Base-by-base conservation (phyloP, 1,140 invertebrate species). In the Daktulosphaira vitifoliae region DNA sequence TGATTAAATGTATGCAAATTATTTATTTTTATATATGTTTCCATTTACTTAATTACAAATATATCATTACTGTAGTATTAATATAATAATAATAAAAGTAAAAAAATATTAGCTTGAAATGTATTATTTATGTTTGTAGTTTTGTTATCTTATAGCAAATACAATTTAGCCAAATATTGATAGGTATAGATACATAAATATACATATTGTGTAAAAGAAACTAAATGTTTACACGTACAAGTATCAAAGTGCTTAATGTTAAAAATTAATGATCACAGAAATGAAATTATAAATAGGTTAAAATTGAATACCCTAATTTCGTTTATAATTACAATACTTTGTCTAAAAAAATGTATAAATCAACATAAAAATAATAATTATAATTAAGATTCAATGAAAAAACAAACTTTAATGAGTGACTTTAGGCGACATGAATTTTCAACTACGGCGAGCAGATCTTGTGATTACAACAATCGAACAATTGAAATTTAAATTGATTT, bases 251-350 rank as follows among this genome's bases (percentile, higher is more conserved):
- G 54, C 44, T 11, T 29, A 48, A 62, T 2, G 42, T 62, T 48
- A 62, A 62, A 62, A 62, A 62, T 48, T 62, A 62, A 62, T 25
- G 42, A 62, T 62, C 56, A 48, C 56, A 48, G 56, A 62, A 62
- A 62, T 48, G 11, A 62, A 62, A 62, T 56, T 46, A 59, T 16
- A 59, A 59, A 11, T 48, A 42, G 42, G 44, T 62, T 33, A 62
- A 22, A 62, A 62, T 20, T 1, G 9, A 5, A 16, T 56, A 62
- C 42, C 56, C 39, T 33, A 56, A n/a, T 16, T 11, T 44, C 9
- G n/a, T 44, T n/a, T 44, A n/a, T 3, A n/a, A 22, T 20, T 29
- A 50, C 16, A 25, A 51, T 51, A 51, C 25, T 59, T 44, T 59
- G 29, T 33, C 29, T 33, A 33, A 33, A 33, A 33, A 6, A 11